A percentile compares a stretch with the other conserved stretches of the same genome.
phyloP scores from a whole-genome alignment of 37 sponge, comb jelly and placozoan genomes.

The Cladorhizidae sp. region DNA sequence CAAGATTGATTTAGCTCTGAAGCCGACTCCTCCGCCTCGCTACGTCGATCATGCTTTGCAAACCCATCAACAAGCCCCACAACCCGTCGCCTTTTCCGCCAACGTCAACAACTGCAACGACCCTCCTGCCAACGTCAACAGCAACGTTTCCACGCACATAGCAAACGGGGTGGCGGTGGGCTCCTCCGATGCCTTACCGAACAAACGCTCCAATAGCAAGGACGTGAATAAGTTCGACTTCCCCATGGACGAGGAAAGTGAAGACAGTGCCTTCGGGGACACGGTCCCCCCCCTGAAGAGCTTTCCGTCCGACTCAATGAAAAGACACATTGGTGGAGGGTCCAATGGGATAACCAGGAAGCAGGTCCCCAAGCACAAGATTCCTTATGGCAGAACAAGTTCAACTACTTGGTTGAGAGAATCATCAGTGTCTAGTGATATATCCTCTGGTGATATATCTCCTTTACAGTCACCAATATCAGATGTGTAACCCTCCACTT shows the following conservation, averaged over 20 bases:
- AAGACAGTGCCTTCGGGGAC: neutral
- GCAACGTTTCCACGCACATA: neutral
- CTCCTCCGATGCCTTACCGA: neutral
- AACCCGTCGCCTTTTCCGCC: neutral
- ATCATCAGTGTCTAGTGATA: neutral
- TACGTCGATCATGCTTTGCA: neutral
- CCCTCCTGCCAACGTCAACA: neutral
- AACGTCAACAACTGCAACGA: neutral
- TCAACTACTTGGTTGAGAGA: conserved; percentile 62
- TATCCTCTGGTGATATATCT: conserved; percentile 29
- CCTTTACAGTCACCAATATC: conserved; percentile 35
- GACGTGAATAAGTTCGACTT: conserved; percentile 8
- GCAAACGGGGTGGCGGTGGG: neutral
- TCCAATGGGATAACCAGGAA: neutral
- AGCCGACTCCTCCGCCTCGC: neutral
- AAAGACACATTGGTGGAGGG: neutral
- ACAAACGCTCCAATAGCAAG: conserved; percentile 18
- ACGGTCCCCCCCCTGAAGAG: conserved; percentile 10
- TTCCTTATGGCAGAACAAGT: conserved; percentile 41
- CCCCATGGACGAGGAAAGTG: conserved; percentile 18
- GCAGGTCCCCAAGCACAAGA: conserved; percentile 9
- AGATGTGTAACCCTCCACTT: conserved; percentile 8
- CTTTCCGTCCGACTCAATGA: neutral
- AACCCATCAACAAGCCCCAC: no score
- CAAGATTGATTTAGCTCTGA: no score